Evolutionary conservation across 2,888 invertebrate genomes (phyloP), one percentile per base, ranked within the genome.

Genomic region (Nowickia ferox): DNA sequence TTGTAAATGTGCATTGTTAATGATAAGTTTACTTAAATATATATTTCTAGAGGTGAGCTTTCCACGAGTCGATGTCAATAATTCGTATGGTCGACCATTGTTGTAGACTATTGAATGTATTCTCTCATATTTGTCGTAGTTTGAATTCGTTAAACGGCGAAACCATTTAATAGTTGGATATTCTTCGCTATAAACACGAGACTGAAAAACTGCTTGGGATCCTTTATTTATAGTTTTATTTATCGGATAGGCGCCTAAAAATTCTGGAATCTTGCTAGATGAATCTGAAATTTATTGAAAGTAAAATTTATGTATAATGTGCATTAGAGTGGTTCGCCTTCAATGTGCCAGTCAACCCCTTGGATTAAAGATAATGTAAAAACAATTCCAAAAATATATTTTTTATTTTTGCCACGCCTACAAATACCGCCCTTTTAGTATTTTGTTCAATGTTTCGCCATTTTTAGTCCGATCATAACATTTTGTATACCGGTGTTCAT

Each of bases 161-260:
- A 93, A 92, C 93, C 93, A 93, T 87, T 92, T 92, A 11, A 93
- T 92, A 0, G 90, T 91, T 17, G 90, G 89, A 84, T 90, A 91
- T 59, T 89, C 90, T 85, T 91, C 91, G 87, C 93, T 92, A 68
- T 90, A 90, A 0, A 92, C 92, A 6, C 91, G 90, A 51, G 93
- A 93, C 84, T 92, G 92, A 40, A 93, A 90, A 1, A 92, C 91
- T 13, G 90, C 91, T 65, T 90, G 91, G 9, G 88, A 88, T 38
- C 91, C 91, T 38, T 88, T 79, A 0, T 82, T 42, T 0, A 87
- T 88, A 0, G 91, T 90, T 63, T 90, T 90, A 57, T 93, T 93
- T 71, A 89, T 86, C 9, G 92, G 92, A 87, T 89, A 89, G 4
- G 89, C 88, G 84, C 91, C 92, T 4, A 92, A 81, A 53, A 93